Conservation (phyloP, 2,888 invertebrate genomes). For the Drosophila infuscata region DNA sequence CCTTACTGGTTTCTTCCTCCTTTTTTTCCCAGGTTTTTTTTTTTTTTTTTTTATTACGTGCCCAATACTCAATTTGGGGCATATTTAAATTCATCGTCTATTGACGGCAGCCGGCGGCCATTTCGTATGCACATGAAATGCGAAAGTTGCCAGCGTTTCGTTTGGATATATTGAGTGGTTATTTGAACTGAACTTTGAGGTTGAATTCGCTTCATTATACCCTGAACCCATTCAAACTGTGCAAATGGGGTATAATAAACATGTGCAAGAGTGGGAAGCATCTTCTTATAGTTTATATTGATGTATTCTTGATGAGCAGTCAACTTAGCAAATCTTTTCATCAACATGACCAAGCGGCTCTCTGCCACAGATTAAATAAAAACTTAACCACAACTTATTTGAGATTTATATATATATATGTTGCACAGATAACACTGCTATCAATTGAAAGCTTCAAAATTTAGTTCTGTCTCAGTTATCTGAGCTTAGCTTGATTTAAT, state of each 20-base stretch:
- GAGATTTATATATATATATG: background rate
- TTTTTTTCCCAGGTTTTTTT: slow-evolving; percentile 19
- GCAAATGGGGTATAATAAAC: background rate
- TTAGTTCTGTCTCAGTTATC: background rate
- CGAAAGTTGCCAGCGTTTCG: slow-evolving; percentile 42
- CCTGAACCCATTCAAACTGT: background rate
- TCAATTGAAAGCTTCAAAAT: background rate
- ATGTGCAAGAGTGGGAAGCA: background rate
- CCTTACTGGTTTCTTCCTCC: slow-evolving; percentile 2
- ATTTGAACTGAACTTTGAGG: slow-evolving; percentile 79
- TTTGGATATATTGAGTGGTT: slow-evolving; percentile 77
- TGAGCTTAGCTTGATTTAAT: background rate
- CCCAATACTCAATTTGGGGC: slow-evolving; percentile 80
- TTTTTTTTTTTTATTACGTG: slow-evolving; percentile 74
- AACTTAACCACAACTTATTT: too few relatives aligned
- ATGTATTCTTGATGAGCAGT: background rate
- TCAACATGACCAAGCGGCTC: background rate
- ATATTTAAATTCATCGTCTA: slow-evolving; percentile 81
- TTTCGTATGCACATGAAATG: slow-evolving; percentile 77
- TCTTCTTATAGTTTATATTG: background rate
- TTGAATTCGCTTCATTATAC: slow-evolving; percentile 75
- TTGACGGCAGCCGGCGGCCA: slow-evolving; percentile 74
- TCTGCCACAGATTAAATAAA: background rate
- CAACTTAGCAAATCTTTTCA: background rate
- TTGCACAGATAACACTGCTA: background rate